Conservation (phyloP, 2,888 invertebrate species). For the Glaucopsyche alexis region DNA sequence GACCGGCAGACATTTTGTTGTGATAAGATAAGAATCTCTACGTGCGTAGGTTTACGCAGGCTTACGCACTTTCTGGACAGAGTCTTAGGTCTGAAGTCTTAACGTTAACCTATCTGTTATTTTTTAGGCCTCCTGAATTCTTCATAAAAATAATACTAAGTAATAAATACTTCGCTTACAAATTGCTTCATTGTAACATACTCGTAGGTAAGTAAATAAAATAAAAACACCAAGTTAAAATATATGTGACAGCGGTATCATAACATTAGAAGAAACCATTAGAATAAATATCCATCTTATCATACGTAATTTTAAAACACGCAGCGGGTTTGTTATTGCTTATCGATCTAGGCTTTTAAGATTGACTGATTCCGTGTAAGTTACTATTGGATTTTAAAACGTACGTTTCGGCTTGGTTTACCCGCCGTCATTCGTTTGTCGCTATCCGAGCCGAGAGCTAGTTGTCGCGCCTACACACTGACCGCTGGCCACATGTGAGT, state of each 20-base stretch:
- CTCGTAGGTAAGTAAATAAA: not conserved
- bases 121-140: no score
- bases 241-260: slow-evolving; percentile 15
- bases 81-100: no score
- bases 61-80: no score
- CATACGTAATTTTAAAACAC: slow-evolving; percentile 20
- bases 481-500: slow-evolving; percentile 24
- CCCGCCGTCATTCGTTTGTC: slow-evolving; percentile 36
- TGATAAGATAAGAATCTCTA: no score
- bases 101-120: no score
- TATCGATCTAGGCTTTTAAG: slow-evolving; percentile 33
- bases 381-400: slow-evolving; percentile 31
- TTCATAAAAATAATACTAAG: no score
- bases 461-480: slow-evolving; percentile 32
- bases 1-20: no score
- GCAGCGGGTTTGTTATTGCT: slow-evolving; percentile 29
- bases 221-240: not conserved
- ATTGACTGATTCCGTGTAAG: slow-evolving; percentile 36
- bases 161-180: no score
- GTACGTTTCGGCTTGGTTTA: slow-evolving; percentile 35
- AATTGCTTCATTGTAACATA: no score
- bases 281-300: slow-evolving; percentile 23
- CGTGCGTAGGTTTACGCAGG: no score
- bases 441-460: slow-evolving; percentile 35
- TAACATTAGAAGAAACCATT: slow-evolving; percentile 12